Base-by-base conservation (phyloP, 2,888 invertebrate genomes). In the Drosophila greeni region DNA sequence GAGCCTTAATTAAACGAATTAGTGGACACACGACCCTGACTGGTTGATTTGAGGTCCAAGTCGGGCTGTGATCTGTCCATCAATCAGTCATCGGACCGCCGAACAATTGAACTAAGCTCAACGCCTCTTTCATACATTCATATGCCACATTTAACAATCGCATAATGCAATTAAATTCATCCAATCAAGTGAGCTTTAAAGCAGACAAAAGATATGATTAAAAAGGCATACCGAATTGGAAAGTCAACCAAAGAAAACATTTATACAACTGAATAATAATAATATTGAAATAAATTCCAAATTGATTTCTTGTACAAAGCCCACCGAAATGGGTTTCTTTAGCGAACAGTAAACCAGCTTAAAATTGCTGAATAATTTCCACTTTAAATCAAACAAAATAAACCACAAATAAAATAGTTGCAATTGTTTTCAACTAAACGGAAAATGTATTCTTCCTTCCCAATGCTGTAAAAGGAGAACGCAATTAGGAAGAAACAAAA, bases 1-100 rank as follows among this genome's bases (percentile, higher is more conserved):
- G 39, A 53, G 55, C 62, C 64, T 70, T 66, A 74, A 77, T 81
- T 69, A 67, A 67, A 52, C 70, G 49, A 69, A 74, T 68, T 68
- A 72, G 52, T 57, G 42, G 11, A 58, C 18, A 58, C 18, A 31
- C 23, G 51, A 42, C 58, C 64, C 47, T 45, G 56, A 43, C 52
- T 45, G 51, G 45, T 24, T 37, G 31, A 31, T 5, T 12, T 33
- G 12, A 33, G 14, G 16, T 16, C 8, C 16, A 54, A 54, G 40
- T 51, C 26, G 56, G 29, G 36, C 29, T 40, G 33, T 40, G 36
- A 65, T 65, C 54, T 36, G 8, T 24, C 40, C 47, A 23, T 53
- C 58, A 66, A 59, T 59, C 67, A 59, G 9, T 37, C 31, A 18
- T 14, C n/a, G 5, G 40, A 18, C 18, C 12, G 39, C 20, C 11